Evolutionary conservation across 2,113 vertebrate genomes (phyloP).

Genomic region (Pygoscelis antarcticus): DNA sequence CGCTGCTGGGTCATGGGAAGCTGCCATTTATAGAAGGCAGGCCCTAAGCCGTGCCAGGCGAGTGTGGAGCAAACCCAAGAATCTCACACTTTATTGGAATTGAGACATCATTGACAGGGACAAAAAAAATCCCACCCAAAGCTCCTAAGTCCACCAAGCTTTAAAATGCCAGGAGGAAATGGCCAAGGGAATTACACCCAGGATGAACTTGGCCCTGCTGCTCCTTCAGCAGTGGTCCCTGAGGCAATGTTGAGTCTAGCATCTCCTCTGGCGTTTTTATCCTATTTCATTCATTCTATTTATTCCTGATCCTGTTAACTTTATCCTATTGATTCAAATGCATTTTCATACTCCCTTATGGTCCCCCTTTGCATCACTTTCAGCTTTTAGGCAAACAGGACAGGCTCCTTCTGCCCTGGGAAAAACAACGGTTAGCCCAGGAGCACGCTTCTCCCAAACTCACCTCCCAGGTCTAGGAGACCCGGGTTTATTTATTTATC

Average conservation of each 20-base stretch:
- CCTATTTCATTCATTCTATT: constrained; percentile 72
- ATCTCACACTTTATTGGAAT: constrained; percentile 41
- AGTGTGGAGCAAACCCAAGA: constrained; percentile 8
- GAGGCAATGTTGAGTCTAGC: neutral
- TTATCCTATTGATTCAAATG: constrained; percentile 72
- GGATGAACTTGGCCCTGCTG: constrained; percentile 13
- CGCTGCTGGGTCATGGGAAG: neutral
- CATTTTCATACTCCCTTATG: constrained; percentile 64
- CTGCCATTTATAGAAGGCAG: constrained; percentile 37
- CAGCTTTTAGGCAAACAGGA: constrained; percentile 39
- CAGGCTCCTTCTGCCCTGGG: neutral
- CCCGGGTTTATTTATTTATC: neutral
- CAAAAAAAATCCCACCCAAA: constrained; percentile 9
- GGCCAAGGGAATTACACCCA: neutral
- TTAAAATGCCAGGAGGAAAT: constrained; percentile 5
- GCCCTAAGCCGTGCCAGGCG: neutral
- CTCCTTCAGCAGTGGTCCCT: neutral
- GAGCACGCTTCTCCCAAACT: neutral
- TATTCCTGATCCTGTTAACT: constrained; percentile 71
- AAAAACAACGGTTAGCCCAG: neutral
- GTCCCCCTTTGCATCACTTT: constrained; percentile 32
- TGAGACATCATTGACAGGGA: constrained; percentile 40
- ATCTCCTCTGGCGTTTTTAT: constrained; percentile 62
- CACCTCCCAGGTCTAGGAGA: neutral
- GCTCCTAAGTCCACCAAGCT: constrained; percentile 49